These are phyloP conservation scores for Mactra quadrangularis DNA, from an alignment of 1,140 invertebrate genomes.

Conservation along the genomic window DNA sequence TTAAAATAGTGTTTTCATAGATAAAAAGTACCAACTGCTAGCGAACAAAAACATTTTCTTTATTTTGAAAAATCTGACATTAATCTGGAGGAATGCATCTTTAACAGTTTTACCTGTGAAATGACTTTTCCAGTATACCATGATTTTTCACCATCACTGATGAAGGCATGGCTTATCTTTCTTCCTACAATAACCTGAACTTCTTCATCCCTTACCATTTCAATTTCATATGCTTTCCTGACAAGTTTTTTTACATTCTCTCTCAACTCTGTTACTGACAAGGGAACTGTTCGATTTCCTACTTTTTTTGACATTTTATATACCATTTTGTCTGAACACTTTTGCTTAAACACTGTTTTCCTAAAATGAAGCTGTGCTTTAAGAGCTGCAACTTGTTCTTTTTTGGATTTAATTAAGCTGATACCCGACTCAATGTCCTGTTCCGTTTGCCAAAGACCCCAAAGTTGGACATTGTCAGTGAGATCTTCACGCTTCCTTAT, in stretches of 20 bases:
- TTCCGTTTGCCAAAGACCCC: constrained; percentile 25
- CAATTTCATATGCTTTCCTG: constrained; percentile 14
- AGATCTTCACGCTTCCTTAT: too few species aligned
- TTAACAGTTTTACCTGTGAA: too few species aligned
- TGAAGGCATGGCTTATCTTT: constrained; percentile 25
- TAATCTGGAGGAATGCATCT: too few species aligned
- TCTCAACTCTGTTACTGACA: constrained; percentile 13
- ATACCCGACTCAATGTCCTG: constrained; percentile 2
- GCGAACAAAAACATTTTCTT: too few species aligned
- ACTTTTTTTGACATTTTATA: constrained; percentile 10
- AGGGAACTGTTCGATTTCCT: not conserved
- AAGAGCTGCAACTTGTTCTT: constrained; percentile 6
- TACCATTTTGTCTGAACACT: not conserved
- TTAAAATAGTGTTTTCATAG: too few species aligned
- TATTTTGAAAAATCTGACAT: too few species aligned
- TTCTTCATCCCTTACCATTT: not conserved
- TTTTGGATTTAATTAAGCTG: not conserved
- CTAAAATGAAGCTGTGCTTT: constrained; percentile 30
- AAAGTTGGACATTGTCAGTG: constrained; percentile 13
- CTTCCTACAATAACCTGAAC: constrained; percentile 6
- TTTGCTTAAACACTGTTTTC: constrained; percentile 12
- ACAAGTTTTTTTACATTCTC: constrained; percentile 28
- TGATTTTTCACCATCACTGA: too few species aligned
- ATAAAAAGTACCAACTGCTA: too few species aligned
- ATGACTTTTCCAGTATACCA: too few species aligned